phyloP scores from a whole-genome alignment of 92 coral and sea anemone genomes.

The Parazoanthus darwini region DNA sequence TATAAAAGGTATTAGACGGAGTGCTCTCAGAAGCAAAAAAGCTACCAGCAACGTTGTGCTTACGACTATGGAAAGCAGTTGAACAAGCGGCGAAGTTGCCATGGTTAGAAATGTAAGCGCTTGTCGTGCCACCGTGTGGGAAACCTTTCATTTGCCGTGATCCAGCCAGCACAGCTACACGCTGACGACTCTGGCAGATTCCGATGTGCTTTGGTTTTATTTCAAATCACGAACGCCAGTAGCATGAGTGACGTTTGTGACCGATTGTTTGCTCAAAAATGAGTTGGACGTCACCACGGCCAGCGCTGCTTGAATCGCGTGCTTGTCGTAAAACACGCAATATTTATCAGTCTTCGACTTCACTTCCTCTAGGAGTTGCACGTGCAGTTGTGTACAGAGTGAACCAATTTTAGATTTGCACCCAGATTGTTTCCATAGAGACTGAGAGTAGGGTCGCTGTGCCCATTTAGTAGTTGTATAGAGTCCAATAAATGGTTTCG shows the following conservation, averaged over 20 bases:
- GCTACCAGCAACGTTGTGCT: conserved; percentile 7
- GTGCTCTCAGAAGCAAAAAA: conserved; percentile 7
- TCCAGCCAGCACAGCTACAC: neutral
- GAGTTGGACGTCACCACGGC: conserved; percentile 15
- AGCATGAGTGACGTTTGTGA: conserved; percentile 29
- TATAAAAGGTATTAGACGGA: conserved; percentile 25
- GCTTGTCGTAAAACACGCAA: conserved; percentile 21
- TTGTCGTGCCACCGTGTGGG: neutral
- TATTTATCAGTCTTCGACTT: neutral
- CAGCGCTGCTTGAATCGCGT: conserved; percentile 15
- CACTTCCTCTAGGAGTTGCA: neutral
- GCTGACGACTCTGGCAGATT: neutral
- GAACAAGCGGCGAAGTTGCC: neutral
- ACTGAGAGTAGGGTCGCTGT: neutral
- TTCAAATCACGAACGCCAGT: neutral
- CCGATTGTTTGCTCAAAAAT: conserved; percentile 28
- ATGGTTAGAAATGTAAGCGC: neutral
- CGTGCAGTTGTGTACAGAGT: neutral
- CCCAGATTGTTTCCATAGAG: neutral
- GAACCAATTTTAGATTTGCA: neutral
- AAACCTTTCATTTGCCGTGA: neutral
- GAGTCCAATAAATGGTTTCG: neutral
- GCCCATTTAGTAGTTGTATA: neutral
- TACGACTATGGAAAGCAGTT: neutral
- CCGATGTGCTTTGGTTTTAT: conserved; percentile 1